A percentile compares a stretch with the other conserved stretches of the same genome.
Evolutionary conservation across 1,140 invertebrate genomes (phyloP).

Genomic region (Ridgeia piscesae): DNA sequence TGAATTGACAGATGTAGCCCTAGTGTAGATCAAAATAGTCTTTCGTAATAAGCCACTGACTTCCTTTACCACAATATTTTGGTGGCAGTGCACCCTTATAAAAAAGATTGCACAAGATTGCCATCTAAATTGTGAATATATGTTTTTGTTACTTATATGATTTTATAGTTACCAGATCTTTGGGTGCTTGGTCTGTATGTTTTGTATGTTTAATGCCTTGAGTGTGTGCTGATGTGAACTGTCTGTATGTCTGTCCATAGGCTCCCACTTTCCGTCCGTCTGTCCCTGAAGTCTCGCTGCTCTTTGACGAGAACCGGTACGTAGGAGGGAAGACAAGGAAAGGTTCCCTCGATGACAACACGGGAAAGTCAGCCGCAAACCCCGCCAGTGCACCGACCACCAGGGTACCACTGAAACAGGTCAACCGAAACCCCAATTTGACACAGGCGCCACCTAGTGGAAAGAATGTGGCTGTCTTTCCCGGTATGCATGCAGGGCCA

Average conservation of each 20-base stretch:
- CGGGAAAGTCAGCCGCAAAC: neutral
- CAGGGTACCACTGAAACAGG: neutral
- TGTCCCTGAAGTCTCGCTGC: conserved; percentile 51
- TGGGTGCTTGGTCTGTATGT: neutral
- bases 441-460: neutral
- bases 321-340: neutral
- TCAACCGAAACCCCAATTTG: neutral
- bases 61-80: no score
- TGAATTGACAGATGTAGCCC: no score
- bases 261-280: conserved; percentile 37
- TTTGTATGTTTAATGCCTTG: neutral
- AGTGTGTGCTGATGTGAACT: neutral
- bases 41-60: no score
- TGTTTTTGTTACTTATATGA: no score
- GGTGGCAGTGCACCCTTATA: no score
- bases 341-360: neutral
- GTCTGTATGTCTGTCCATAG: conserved; percentile 28
- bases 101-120: no score
- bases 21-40: no score
- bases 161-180: no score
- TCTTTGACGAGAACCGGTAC: conserved; percentile 43
- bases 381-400: neutral
- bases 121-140: no score
- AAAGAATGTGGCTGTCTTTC: neutral
- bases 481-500: neutral